A percentile compares a stretch with the other conserved stretches of the same genome.
phyloP scores from a whole-genome alignment of 2,797 vertebrate genomes.

The Sebastes cheni region DNA sequence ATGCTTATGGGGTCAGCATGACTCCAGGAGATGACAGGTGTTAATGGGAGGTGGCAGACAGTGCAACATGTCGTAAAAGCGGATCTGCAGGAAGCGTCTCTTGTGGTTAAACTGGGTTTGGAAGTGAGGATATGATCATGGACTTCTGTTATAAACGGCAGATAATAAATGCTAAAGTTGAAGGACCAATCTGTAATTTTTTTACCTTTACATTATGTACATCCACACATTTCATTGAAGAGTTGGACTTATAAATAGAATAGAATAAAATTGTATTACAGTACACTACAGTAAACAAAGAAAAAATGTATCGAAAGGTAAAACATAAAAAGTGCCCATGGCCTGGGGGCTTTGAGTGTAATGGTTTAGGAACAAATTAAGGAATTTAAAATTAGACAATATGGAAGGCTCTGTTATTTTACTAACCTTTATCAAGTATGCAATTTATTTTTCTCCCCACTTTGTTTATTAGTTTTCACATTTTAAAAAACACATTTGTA shows the following conservation, averaged over 20 bases:
- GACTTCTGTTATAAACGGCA: background rate
- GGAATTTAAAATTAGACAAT: too few relatives aligned
- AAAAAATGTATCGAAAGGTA: too few relatives aligned
- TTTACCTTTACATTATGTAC: background rate
- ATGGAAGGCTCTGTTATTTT: too few relatives aligned
- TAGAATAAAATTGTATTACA: background rate
- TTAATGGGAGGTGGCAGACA: background rate
- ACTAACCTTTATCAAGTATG: too few relatives aligned
- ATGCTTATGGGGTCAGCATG: background rate
- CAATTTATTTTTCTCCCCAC: too few relatives aligned
- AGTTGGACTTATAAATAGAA: background rate
- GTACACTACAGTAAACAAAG: too few relatives aligned
- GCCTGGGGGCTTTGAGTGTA: too few relatives aligned
- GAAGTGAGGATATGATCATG: background rate
- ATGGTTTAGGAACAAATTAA: too few relatives aligned
- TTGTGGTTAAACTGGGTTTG: background rate
- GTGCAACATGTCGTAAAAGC: background rate
- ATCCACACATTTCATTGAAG: background rate
- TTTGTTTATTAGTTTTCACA: too few relatives aligned
- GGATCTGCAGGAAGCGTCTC: background rate
- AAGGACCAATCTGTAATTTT: background rate
- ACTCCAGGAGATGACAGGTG: background rate
- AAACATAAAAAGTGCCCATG: too few relatives aligned
- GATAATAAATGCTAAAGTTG: background rate
- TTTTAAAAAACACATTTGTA: too few relatives aligned